A percentile compares a stretch with the other conserved stretches of the same genome.
Evolutionary conservation across 2,888 invertebrate genomes (phyloP).

Genomic region (Folsomia manolachei): DNA sequence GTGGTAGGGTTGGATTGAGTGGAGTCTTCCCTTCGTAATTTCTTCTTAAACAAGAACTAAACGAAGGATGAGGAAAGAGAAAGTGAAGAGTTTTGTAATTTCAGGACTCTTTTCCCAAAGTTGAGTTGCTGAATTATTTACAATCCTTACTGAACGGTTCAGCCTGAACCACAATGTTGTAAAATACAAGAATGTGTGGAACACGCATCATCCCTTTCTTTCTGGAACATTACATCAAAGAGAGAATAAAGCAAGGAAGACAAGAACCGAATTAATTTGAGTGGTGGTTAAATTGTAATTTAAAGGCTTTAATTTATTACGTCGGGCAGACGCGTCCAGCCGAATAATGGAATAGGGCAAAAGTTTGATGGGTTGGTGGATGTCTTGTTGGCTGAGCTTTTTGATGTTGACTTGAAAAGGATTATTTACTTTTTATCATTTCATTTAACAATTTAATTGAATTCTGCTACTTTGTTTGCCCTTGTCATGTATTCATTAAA

Average conservation of each 20-base stretch:
- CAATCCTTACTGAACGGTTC: not conserved
- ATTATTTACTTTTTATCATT: not conserved
- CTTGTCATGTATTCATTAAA: too few relatives aligned
- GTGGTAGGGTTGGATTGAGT: not conserved
- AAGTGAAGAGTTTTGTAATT: not conserved
- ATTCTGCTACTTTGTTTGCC: too few relatives aligned
- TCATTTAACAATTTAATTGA: too few relatives aligned
- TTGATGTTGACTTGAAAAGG: not conserved
- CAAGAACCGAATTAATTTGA: not conserved
- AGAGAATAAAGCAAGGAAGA: too few relatives aligned
- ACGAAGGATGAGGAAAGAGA: not conserved
- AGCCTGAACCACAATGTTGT: too few relatives aligned
- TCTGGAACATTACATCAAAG: too few relatives aligned
- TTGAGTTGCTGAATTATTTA: not conserved
- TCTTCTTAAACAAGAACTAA: not conserved
- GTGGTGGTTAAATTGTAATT: not conserved
- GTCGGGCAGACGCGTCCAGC: not conserved
- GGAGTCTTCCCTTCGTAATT: not conserved
- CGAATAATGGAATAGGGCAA: not conserved
- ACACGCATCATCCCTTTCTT: not conserved
- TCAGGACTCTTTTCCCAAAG: not conserved
- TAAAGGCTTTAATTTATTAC: not conserved
- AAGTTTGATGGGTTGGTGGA: not conserved
- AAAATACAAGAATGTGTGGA: too few relatives aligned
- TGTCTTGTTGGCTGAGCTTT: too few relatives aligned